These are phyloP conservation scores for Potamilus streckersoni DNA, from an alignment of 1,140 invertebrate genomes.

Conservation along the genomic window DNA sequence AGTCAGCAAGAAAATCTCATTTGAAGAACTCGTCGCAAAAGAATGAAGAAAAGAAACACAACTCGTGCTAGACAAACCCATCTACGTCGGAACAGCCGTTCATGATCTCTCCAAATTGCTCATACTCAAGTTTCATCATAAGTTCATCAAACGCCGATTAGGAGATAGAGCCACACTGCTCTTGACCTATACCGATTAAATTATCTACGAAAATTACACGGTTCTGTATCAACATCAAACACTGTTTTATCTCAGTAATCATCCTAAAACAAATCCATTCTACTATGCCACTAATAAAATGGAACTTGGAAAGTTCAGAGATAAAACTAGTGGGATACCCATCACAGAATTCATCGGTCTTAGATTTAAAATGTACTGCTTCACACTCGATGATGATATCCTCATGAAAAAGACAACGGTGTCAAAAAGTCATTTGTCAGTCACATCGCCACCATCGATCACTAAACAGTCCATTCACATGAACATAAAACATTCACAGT, in stretches of 20 bases:
- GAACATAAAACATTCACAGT: too few relatives aligned
- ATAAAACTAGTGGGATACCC: constrained; percentile 11
- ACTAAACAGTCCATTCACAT: too few relatives aligned
- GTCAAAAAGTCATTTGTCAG: not conserved
- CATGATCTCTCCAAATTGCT: too few relatives aligned
- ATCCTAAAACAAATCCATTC: constrained; percentile 9
- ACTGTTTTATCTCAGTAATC: constrained; percentile 10
- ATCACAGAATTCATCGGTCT: constrained; percentile 13
- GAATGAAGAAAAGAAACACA: not conserved
- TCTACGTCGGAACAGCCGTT: too few relatives aligned
- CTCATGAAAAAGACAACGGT: constrained; percentile 1
- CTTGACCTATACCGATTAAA: too few relatives aligned
- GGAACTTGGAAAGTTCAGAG: constrained; percentile 9
- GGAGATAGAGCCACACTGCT: too few relatives aligned
- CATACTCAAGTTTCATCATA: too few relatives aligned
- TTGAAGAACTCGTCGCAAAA: too few relatives aligned
- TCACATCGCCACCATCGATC: too few relatives aligned
- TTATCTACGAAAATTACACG: too few relatives aligned
- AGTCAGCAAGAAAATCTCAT: not conserved
- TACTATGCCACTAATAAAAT: constrained; percentile 8
- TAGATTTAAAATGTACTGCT: constrained; percentile 18
- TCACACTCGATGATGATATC: not conserved
- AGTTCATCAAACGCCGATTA: too few relatives aligned
- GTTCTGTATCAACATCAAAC: too few relatives aligned
- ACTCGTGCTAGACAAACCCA: not conserved